Conservation (phyloP, 2,888 invertebrate species). For the Drosophila quinaria region DNA sequence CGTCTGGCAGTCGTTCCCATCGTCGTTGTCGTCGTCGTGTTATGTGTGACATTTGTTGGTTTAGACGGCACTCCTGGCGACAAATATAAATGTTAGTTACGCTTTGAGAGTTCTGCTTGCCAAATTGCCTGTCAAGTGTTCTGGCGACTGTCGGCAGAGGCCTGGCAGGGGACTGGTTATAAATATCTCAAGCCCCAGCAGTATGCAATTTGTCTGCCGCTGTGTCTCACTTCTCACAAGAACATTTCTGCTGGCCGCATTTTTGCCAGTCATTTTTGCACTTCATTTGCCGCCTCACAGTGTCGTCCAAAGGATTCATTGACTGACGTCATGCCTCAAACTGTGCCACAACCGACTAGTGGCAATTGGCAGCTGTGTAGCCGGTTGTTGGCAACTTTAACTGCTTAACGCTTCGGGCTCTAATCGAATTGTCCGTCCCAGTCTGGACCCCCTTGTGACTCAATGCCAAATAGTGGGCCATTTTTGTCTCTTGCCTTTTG, state of each 20-base stretch:
- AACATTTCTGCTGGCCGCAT: constrained; percentile 39
- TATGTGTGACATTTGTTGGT: constrained; percentile 73
- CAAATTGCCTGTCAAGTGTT: constrained; percentile 75
- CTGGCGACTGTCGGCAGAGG: constrained; percentile 15
- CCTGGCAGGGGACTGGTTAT: constrained; percentile 45
- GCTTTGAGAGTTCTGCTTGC: constrained; percentile 72
- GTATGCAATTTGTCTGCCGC: constrained; percentile 64
- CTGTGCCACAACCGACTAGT: constrained; percentile 31
- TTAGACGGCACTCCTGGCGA: constrained; percentile 72
- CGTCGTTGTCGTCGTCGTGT: constrained; percentile 43
- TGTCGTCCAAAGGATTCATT: constrained; percentile 45
- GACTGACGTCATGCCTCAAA: constrained; percentile 57
- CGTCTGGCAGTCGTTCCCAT: constrained; percentile 52
- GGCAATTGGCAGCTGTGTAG: constrained; percentile 27
- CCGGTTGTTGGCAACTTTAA: constrained; percentile 45
- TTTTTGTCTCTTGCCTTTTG: constrained; percentile 63
- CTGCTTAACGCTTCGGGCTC: constrained; percentile 65
- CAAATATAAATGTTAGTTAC: constrained; percentile 77
- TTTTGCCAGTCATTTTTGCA: constrained; percentile 65
- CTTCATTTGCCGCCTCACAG: constrained; percentile 62
- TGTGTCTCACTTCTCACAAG: constrained; percentile 23
- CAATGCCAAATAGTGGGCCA: constrained; percentile 76
- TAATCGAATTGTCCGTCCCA: constrained; percentile 68
- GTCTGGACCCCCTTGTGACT: constrained; percentile 54
- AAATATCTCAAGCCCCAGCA: constrained; percentile 55